Conservation (phyloP, 2,113 vertebrate species). For the Ivindomyrus marchei region DNA sequence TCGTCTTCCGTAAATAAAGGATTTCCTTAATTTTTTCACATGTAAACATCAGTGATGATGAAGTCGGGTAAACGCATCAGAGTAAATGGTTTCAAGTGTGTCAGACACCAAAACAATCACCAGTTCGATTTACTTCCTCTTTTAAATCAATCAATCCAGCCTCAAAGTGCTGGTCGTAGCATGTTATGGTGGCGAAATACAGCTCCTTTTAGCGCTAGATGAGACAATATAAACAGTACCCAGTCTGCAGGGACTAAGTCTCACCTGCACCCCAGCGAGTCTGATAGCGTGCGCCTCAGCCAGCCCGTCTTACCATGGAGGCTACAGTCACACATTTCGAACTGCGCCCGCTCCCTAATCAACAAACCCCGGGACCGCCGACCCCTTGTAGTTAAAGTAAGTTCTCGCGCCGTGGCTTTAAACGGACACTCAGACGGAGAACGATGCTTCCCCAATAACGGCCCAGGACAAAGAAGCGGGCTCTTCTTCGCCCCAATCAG, state of each 20-base stretch:
- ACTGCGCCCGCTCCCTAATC: neutral
- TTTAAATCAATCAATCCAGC: neutral
- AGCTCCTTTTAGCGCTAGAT: neutral
- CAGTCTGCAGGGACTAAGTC: neutral
- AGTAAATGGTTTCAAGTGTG: neutral
- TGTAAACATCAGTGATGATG: neutral
- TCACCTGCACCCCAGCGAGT: neutral
- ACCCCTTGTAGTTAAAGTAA: neutral
- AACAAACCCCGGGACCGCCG: neutral
- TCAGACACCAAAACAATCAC: neutral
- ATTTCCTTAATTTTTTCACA: neutral
- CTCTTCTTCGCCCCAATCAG: neutral
- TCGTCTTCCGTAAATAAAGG: neutral
- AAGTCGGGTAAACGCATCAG: neutral
- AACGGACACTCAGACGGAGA: neutral
- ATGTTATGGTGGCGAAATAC: neutral
- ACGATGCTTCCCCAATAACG: constrained; percentile 32
- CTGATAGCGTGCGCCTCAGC: neutral
- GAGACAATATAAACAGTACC: neutral
- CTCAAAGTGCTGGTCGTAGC: neutral
- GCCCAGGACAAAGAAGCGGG: constrained; percentile 59
- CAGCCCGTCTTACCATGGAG: neutral
- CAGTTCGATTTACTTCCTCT: neutral
- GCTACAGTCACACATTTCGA: neutral
- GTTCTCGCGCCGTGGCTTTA: constrained; percentile 1